Conservation (phyloP, 2,797 vertebrate species). For the Pteronotus mesoamericanus region DNA sequence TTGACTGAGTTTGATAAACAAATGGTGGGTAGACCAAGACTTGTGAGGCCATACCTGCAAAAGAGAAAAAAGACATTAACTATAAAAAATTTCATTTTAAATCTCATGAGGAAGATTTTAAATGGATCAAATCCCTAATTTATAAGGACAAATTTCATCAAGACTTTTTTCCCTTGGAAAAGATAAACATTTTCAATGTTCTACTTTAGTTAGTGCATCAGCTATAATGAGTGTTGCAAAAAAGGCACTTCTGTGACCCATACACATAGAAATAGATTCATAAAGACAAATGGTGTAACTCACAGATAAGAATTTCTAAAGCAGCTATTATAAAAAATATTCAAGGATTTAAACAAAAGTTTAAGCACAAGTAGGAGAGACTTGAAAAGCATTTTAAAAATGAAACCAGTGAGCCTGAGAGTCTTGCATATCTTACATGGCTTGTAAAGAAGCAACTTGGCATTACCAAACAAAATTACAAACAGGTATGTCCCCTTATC, state of each 20-base stretch:
- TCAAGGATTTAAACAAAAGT: background rate
- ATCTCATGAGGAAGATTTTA: slow-evolving; percentile 12
- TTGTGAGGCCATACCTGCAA: slow-evolving; percentile 99
- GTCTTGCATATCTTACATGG: background rate
- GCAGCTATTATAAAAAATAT: background rate
- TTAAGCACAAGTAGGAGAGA: background rate
- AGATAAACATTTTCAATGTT: background rate
- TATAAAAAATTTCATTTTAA: background rate
- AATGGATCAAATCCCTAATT: background rate
- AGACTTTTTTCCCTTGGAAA: background rate
- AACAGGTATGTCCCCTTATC: background rate
- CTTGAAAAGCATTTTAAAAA: background rate
- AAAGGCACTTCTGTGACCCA: background rate
- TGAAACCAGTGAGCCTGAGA: background rate
- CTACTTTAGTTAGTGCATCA: background rate
- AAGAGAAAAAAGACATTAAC: slow-evolving; percentile 43
- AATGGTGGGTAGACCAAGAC: slow-evolving; percentile 99
- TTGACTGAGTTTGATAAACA: slow-evolving; percentile 99
- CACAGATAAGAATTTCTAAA: background rate
- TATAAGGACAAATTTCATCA: slow-evolving; percentile 3
- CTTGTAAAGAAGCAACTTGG: background rate
- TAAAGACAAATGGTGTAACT: background rate
- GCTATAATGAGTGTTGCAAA: background rate
- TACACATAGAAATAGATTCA: background rate
- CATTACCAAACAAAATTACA: background rate